phyloP scores from a whole-genome alignment of 2,888 invertebrate genomes.

The Sinhomidia bicolor region DNA sequence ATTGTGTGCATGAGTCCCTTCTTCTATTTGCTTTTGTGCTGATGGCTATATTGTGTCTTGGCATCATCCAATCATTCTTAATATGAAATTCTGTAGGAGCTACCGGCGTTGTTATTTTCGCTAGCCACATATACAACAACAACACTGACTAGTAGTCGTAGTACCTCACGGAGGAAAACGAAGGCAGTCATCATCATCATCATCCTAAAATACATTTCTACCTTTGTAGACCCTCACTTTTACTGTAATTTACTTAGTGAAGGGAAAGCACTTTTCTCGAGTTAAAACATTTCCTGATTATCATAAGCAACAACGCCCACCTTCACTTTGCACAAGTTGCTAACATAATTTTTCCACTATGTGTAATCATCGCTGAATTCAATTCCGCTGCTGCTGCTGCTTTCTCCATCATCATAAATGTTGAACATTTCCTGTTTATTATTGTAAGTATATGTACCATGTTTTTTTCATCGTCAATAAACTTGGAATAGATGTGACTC shows the following conservation, averaged over 20 bases:
- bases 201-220: background rate
- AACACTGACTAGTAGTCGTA: too few species aligned
- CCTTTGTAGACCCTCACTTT: background rate
- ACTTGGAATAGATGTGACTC: background rate
- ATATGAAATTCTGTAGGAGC: background rate
- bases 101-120: background rate
- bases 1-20: too few species aligned
- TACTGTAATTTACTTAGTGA: background rate
- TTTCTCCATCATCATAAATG: background rate
- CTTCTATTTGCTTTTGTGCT: background rate
- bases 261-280: conserved; percentile 18
- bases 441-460: background rate
- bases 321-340: background rate
- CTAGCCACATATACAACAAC: background rate
- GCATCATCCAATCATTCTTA: background rate
- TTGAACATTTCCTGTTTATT: background rate
- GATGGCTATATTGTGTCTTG: background rate
- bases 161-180: background rate
- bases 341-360: conserved; percentile 10
- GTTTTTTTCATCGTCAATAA: background rate
- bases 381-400: background rate
- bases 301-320: conserved; percentile 40
- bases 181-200: background rate
- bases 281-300: conserved; percentile 44
- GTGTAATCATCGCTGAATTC: conserved; percentile 17